Evolutionary conservation across 1,140 invertebrate genomes (phyloP).

Genomic region (Mesaphorura yosii): DNA sequence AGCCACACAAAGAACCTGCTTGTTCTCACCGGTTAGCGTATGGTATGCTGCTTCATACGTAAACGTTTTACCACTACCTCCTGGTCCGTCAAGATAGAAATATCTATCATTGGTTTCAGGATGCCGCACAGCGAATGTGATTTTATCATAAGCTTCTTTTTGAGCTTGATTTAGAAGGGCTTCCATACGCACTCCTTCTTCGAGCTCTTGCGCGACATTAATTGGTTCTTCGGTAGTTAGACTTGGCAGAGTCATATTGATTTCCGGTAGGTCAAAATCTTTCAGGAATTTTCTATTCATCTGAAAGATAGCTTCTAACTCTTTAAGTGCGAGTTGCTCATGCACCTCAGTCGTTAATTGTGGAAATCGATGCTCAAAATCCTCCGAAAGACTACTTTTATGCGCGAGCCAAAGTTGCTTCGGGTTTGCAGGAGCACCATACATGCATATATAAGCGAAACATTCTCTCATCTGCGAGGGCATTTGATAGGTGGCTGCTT

Average conservation of each 20-base stretch:
- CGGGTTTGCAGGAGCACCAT: neutral
- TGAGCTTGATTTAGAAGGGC: conserved; percentile 3
- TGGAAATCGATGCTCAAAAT: neutral
- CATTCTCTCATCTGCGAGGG: conserved; percentile 2
- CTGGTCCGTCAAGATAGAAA: conserved; percentile 11
- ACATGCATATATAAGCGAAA: conserved; percentile 10
- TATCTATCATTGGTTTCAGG: neutral
- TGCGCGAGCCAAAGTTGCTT: neutral
- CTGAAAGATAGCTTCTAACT: neutral
- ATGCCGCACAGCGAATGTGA: neutral
- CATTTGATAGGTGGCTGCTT: conserved; percentile 3
- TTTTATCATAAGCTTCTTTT: neutral
- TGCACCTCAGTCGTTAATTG: neutral
- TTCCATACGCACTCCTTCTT: no score
- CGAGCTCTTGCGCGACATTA: neutral
- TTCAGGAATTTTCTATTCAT: neutral
- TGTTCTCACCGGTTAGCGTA: neutral
- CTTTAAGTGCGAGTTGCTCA: neutral
- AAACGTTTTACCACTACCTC: conserved; percentile 17
- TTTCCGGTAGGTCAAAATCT: neutral
- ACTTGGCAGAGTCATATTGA: no score
- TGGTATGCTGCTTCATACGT: conserved; percentile 4
- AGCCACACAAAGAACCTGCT: conserved; percentile 11
- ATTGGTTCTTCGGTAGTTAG: no score
- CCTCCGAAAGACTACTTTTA: no score